Evolutionary conservation across 2,113 vertebrate genomes (phyloP).

Genomic region (Zosterops pallidus): DNA sequence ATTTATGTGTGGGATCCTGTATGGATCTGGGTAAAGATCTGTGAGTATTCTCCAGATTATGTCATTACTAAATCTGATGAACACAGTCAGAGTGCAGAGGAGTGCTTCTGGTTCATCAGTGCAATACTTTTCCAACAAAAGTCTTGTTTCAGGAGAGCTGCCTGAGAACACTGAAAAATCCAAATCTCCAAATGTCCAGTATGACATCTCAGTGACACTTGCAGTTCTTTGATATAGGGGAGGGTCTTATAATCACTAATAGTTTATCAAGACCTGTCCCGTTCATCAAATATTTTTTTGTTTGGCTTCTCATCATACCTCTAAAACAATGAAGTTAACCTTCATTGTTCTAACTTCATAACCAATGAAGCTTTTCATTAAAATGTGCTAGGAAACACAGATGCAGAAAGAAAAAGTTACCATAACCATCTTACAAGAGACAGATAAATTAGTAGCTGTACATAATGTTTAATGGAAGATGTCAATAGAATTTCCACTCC

Average conservation of each 20-base stretch:
- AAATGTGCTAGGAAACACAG: background rate
- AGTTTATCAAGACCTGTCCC: background rate
- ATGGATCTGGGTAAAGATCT: background rate
- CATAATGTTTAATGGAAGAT: background rate
- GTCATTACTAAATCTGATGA: background rate
- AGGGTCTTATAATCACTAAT: background rate
- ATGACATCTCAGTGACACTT: background rate
- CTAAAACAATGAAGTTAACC: background rate
- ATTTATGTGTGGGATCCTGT: background rate
- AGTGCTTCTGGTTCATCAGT: background rate
- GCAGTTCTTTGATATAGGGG: background rate
- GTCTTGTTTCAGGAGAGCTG: background rate
- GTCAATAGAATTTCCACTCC: background rate
- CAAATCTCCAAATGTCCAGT: background rate
- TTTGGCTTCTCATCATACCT: background rate
- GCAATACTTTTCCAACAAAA: background rate
- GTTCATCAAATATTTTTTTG: background rate
- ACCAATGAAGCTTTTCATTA: background rate
- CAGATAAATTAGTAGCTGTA: background rate
- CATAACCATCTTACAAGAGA: background rate
- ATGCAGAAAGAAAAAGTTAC: background rate
- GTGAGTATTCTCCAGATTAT: background rate
- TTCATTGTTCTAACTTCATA: no score
- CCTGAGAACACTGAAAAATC: background rate
- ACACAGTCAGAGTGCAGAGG: background rate